Conservation (phyloP, 2,113 vertebrate genomes). For the Embiotoca jacksoni region DNA sequence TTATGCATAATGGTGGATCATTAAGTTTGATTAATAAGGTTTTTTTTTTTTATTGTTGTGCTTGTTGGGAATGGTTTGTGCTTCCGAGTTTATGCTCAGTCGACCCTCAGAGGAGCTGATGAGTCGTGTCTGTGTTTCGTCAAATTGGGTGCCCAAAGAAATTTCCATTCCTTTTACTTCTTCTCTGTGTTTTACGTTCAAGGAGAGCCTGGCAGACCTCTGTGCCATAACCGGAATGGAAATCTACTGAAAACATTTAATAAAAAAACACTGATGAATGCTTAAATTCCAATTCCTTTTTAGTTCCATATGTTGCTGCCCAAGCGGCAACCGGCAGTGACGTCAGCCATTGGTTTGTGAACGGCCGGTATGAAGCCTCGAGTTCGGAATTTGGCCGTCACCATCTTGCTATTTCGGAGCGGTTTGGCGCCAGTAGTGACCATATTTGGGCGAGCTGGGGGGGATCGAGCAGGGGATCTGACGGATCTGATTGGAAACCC, state of each 20-base stretch:
- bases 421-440: no score
- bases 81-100: conserved; percentile 18
- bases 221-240: conserved; percentile 32
- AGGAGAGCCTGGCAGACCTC: not conserved
- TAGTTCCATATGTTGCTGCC: conserved; percentile 11
- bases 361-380: no score
- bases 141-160: conserved; percentile 45
- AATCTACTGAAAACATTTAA: conserved; percentile 37
- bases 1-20: conserved; percentile 71
- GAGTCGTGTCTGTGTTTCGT: conserved; percentile 40
- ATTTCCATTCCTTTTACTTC: conserved; percentile 56
- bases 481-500: no score
- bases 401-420: no score
- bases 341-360: no score
- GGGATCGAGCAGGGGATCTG: no score
- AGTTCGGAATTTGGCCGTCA: no score
- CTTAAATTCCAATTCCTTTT: conserved; percentile 34
- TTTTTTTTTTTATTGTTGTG: conserved; percentile 68
- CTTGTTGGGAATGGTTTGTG: conserved; percentile 46
- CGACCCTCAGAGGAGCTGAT: conserved; percentile 42
- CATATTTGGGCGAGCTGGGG: no score
- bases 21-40: conserved; percentile 75
- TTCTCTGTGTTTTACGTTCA: conserved; percentile 27
- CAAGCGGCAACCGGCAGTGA: no score
- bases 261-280: conserved; percentile 13